phyloP scores from a whole-genome alignment of 2,113 vertebrate species.

The Hyperopisus bebe region DNA sequence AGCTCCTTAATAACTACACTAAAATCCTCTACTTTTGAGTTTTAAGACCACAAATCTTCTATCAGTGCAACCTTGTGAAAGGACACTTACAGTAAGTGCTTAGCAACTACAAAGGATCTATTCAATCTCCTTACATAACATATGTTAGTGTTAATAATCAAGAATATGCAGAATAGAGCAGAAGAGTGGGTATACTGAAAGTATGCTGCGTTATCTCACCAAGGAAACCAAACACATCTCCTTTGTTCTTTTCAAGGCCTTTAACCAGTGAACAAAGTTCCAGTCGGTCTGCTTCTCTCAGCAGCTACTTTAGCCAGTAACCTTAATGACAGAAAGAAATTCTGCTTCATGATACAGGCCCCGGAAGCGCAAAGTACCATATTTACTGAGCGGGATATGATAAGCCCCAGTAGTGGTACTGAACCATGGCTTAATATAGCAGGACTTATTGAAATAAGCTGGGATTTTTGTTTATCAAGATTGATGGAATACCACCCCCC shows the following conservation, averaged over 20 bases:
- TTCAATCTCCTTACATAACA: background rate
- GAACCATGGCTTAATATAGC: background rate
- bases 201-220: background rate
- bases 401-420: background rate
- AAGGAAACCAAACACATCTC: background rate
- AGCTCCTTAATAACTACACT: background rate
- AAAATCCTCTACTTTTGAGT: background rate
- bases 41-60: background rate
- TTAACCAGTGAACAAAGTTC: background rate
- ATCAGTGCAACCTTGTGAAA: background rate
- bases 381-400: background rate
- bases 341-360: background rate
- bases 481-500: background rate
- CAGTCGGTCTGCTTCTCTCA: constrained; percentile 24
- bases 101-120: background rate
- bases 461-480: background rate
- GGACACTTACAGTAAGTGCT: background rate
- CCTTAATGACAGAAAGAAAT: background rate
- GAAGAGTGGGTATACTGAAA: background rate
- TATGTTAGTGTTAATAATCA: background rate
- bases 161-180: background rate
- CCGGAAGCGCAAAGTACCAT: background rate
- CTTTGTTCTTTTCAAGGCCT: constrained; percentile 47
- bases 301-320: background rate
- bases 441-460: background rate